phyloP scores from a whole-genome alignment of 2,888 invertebrate genomes.

The Orthosia cruda region DNA sequence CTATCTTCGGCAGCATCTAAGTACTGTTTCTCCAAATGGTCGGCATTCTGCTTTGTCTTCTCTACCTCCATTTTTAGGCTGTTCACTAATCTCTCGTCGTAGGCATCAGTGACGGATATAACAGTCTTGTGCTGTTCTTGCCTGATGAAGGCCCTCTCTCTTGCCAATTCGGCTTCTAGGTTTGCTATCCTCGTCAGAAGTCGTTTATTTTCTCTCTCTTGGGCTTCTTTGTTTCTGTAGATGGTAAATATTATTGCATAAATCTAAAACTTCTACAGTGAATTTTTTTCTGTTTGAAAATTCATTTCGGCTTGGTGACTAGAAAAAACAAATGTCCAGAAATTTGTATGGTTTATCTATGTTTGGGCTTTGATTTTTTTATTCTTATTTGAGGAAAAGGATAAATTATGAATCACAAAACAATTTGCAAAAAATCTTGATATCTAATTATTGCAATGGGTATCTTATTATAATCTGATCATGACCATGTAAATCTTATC shows the following conservation, averaged over 20 bases:
- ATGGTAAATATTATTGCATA: not conserved
- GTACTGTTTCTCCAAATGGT: constrained; percentile 96
- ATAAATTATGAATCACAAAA: constrained; percentile 10
- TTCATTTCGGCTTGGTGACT: too few relatives aligned
- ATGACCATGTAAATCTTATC: constrained; percentile 20
- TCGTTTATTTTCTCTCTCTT: constrained; percentile 97
- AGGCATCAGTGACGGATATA: constrained; percentile 90
- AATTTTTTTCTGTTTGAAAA: too few relatives aligned
- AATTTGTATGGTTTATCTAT: not conserved
- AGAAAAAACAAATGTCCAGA: too few relatives aligned
- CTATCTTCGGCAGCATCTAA: constrained; percentile 95
- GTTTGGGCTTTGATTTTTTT: not conserved
- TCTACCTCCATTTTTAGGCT: constrained; percentile 95
- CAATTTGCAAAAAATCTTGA: not conserved
- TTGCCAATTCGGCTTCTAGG: constrained; percentile 95
- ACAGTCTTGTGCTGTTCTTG: constrained; percentile 91
- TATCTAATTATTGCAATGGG: not conserved
- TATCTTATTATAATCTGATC: constrained; percentile 8
- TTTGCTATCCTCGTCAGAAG: constrained; percentile 95
- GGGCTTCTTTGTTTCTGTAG: constrained; percentile 95
- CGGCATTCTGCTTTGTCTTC: constrained; percentile 95
- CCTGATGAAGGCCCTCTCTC: constrained; percentile 92
- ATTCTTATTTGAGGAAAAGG: constrained; percentile 18
- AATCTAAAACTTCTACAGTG: not conserved
- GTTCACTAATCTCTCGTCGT: constrained; percentile 93